Base-by-base conservation (phyloP, 2,113 vertebrate species). In the Petromus typicus region DNA sequence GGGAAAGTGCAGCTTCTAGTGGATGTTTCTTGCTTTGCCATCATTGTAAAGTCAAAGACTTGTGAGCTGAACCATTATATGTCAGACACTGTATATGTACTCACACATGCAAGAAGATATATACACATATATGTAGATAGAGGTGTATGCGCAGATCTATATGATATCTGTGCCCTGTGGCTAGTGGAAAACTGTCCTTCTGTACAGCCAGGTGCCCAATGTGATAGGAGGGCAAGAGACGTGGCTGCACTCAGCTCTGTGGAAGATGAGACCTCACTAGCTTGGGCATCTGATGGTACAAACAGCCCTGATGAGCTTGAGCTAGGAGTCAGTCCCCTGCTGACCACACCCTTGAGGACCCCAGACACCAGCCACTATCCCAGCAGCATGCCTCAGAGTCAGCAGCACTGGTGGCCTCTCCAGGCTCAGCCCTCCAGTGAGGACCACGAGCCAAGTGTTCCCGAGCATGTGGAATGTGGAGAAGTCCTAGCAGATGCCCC, bases 381-480 rank as follows among this genome's bases (percentile, higher is more conserved):
- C n/a, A 23, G 80, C 40, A 76, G 75, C 83, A 76, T 5, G n/a
- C 56, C 76, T 95, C 84, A 94, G 92, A 96, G 93, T 45, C 30
- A 2, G 48, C 34, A 14, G 25, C 40, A 59, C 43, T 3, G 48
- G 73, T 37, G n/a, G 34, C 40, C 32, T 76, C 30, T 1, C 30
- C 20, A 48, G 73, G 27, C 57, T 73, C 91, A 91, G 61, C 20
- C 34, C 76, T 85, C 51, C 54, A 30, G 16, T 8, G 32, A 85
- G 66, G 34, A 92, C 76, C 5, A 14, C 23, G 20, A 45, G 34
- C 25, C 0, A 40, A 25, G 64, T 5, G 0, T 32, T 43, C 34
- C 51, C 63, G 43, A 18, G 23, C 73, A 45, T 45, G 40, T 17
- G 45, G 30, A 43, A 3, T 30, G 32, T 23, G n/a, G 37, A 93